Base-by-base conservation (phyloP, 1,140 invertebrate species). In the Drosophila neocordata region DNA sequence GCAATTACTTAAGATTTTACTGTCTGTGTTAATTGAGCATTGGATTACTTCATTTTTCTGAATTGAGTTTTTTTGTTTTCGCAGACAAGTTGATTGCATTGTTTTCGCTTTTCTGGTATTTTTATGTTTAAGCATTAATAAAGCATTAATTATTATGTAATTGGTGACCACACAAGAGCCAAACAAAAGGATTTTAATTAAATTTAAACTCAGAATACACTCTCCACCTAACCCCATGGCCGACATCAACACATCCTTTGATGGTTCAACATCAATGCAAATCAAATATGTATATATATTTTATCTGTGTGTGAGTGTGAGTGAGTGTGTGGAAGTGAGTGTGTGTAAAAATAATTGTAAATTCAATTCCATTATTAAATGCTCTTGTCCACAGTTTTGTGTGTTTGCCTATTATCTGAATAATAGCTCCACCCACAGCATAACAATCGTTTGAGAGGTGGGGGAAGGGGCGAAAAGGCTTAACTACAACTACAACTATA, bases 1-100 rank as follows among this genome's bases (percentile, higher is more conserved):
- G 83, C 82, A 82, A 85, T 85, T 85, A 85, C 81, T 85, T 85
- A 85, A 85, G 81, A 85, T 85, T 85, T 88, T 78, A 85, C 82
- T 88, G 83, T 69, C 65, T 63, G 55, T 71, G 83, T 87, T 85
- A 85, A 85, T 85, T 85, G 82, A 87, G 82, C 82, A 82, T 82
- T 81, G 82, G 65, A 82, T 85, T 77, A 74, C 82, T 81, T 78
- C 51, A 81, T 77, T 76, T 53, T 53, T 20, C n/a, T 35, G 35
- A 34, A 41, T 44, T 55, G 58, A 64, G 18, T 48, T 48, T 38
- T 44, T 48, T 48, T 48, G 41, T 20, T 48, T 48, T 20, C 2
- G 15, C 34, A 53, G 65, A 44, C 62, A 61, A 57, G 59, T 77
- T 84, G 74, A 84, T 84, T 74, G 73, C 78, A 72, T 79, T 84